Evolutionary conservation across 2,113 vertebrate genomes (phyloP).

Genomic region (Plestiodon gilberti): DNA sequence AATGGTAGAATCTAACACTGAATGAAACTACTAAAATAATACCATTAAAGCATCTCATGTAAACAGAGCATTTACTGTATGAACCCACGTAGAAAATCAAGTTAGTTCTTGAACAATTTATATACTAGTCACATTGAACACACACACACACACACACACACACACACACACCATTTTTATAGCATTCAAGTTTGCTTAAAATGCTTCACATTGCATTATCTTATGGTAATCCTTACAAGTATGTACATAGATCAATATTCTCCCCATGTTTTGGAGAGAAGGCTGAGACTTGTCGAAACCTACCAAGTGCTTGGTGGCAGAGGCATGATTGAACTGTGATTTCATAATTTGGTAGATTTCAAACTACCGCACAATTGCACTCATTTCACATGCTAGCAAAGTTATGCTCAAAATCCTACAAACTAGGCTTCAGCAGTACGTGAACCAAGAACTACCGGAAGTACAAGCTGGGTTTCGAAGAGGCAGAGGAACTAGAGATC

Average conservation of each 20-base stretch:
- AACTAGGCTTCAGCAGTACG: too few relatives aligned
- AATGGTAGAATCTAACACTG: neutral
- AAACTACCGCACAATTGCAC: too few relatives aligned
- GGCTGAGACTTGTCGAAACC: neutral
- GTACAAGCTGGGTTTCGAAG: too few relatives aligned
- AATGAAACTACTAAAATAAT: conserved; percentile 18
- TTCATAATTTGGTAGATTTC: neutral
- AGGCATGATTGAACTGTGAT: neutral
- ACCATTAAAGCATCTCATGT: neutral
- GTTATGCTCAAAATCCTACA: too few relatives aligned
- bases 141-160: neutral
- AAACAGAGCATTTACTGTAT: neutral
- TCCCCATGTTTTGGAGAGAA: neutral
- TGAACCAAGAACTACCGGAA: too few relatives aligned
- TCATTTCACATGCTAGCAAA: too few relatives aligned
- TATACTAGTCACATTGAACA: neutral
- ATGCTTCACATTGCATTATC: neutral
- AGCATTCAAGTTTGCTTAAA: neutral
- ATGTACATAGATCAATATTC: neutral
- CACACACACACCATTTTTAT: too few relatives aligned
- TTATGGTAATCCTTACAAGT: neutral
- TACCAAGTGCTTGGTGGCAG: neutral
- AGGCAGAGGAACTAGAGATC: too few relatives aligned
- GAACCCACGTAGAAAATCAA: conserved; percentile 17
- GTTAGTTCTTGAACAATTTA: neutral